Base-by-base conservation (phyloP, 2,113 vertebrate species). In the Scomber scombrus region DNA sequence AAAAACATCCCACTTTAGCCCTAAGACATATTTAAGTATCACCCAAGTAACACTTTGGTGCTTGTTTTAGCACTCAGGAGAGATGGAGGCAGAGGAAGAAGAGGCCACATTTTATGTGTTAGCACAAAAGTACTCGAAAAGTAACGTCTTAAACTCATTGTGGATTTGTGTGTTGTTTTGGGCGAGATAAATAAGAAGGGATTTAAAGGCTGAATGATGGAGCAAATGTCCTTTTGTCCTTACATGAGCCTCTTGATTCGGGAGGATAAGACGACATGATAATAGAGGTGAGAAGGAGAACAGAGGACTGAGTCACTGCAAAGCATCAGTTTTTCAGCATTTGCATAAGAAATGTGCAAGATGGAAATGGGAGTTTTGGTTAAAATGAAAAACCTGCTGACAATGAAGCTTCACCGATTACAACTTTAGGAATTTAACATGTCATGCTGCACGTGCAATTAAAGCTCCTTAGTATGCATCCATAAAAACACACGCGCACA, bases 181-280 rank as follows among this genome's bases (percentile, higher is more conserved):
- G 49, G 10, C 26, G 12, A 19, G 70, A 71, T 73, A 71, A 70
- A 81, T 75, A 79, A 68, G 68, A 52, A 65, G 57, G 5, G 63
- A 64, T 74, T 19, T 58, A 71, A 46, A 1, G 29, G 46, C 60
- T 60, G 80, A 77, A 83, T 73, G 58, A 82, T 52, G 72, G 60
- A 23, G 69, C 14, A 0, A 47, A 46, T 19, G 84, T 78, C 72
- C 81, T 82, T 86, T 88, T 82, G 86, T 88, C 81, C 75, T 84
- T 47, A 75, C 67, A 34, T 9, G 52, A 70, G 74, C 80, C 60
- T 58, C 52, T 86, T 60, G 74, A 82, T 84, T 79, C 18, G 4
- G 63, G 78, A 67, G 83, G 78, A 85, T 84, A 18, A 80, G 80
- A 78, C 12, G 3, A 85, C 76, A 71, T 67, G 62, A 81, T 84